Evolutionary conservation across 2,113 vertebrate genomes (phyloP), one percentile per base, ranked within the genome.

Genomic region (Acinonyx jubatus): DNA sequence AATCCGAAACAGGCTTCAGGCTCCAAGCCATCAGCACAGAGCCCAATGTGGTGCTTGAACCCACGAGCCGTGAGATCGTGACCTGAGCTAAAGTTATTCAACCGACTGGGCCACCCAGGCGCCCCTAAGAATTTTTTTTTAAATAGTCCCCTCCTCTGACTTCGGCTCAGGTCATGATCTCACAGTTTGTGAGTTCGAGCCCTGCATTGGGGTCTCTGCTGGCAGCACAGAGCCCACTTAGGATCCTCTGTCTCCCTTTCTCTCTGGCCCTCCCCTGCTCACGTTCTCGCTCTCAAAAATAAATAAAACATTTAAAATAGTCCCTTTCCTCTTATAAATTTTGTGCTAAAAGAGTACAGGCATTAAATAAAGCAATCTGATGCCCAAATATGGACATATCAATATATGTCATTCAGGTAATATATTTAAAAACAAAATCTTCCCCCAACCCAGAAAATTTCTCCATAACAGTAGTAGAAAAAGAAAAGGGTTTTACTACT

Each of bases 341-440:
- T 14, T 82, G 3, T 78, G 48, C 66, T 86, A 78, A 41, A 74
- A 83, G 55, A 96, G 31, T 6, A 55, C 12, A 91, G 9, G 13
- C 6, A 45, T 48, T 84, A 48, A 65, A 89, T 76, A 88, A 90
- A 96, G 16, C n/a, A 33, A 81, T 61, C 74, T 65, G 31, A 78
- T 52, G 9, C 7, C 29, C 61, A 79, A 65, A 65, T 81, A 71
- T 6, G 36, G 31, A 65, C 68, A 48, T 78, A 76, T 71, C 61
- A 50, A 61, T 41, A 27, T 83, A n/a, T 11, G 33, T 74, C 33
- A 10, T 84, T 52, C 29, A 57, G 27, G 21, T 57, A 38, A 87
- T 7, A 69, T 27, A 81, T 90, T 80, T 80, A 52, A 90, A 93
- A 89, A 89, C 78, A 95, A 89, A 80, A 94, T 92, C 52, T 31